These are phyloP conservation scores for Arvicanthis niloticus DNA, from an alignment of 2,113 vertebrate genomes.

Conservation along the genomic window DNA sequence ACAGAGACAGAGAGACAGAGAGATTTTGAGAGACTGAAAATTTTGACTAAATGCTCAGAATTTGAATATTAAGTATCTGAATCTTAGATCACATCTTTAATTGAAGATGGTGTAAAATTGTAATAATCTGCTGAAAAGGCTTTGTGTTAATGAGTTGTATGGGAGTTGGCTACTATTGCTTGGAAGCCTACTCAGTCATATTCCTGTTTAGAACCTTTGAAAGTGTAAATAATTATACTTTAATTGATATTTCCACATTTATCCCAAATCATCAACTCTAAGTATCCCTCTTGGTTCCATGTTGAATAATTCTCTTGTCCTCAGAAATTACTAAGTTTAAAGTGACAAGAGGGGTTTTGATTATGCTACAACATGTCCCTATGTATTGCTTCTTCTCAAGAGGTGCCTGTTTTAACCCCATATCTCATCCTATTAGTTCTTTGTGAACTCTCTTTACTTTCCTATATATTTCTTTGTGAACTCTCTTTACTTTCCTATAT, in stretches of 20 bases:
- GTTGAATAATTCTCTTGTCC: not conserved
- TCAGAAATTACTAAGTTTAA: conserved; percentile 33
- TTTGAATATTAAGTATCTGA: conserved; percentile 41
- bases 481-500: not conserved
- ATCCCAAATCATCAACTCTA: not conserved
- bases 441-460: not conserved
- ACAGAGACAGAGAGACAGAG: not conserved
- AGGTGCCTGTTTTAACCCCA: not conserved
- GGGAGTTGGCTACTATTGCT: not conserved
- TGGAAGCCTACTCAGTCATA: conserved; percentile 2
- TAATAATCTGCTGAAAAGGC: conserved; percentile 19
- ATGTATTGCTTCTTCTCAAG: not conserved
- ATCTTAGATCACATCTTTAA: conserved; percentile 39
- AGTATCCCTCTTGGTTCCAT: not conserved
- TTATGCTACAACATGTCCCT: not conserved
- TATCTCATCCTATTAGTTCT: not conserved
- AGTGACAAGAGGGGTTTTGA: conserved; percentile 3
- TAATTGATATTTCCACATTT: conserved; percentile 54
- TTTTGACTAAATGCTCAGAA: not conserved
- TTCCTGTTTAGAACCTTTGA: conserved; percentile 40
- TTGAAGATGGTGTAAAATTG: not conserved
- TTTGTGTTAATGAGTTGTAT: not conserved
- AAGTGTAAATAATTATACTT: conserved; percentile 56
- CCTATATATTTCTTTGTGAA: not conserved
- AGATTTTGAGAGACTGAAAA: not conserved